Evolutionary conservation across 2,797 vertebrate species (phyloP), one percentile per base, ranked within the genome.

Genomic region (Danio jaintianensis): DNA sequence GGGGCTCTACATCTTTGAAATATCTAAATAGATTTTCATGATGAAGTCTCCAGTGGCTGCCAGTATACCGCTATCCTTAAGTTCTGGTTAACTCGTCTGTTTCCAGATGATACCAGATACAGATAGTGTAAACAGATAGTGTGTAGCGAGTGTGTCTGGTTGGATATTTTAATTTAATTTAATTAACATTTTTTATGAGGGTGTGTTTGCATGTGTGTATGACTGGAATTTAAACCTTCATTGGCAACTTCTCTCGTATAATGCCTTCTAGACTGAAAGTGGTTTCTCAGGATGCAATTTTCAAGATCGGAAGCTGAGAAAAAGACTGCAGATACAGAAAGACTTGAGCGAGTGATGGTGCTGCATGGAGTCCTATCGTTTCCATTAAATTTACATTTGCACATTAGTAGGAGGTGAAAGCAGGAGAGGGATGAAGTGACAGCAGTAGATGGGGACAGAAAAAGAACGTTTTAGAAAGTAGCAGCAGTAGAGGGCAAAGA

Each of bases 61-160:
- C 62, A 47, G 50, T 38, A 42, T 20, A 53, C 47, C 59, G 16
- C 59, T 75, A 20, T 18, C 11, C 16, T 18, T 48, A 20, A 22
- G 18, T 53, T 45, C 36, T 75, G 73, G 16, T 18, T 70, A 16
- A 15, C 13, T n/a, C 9, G 12, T 56, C n/a, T 63, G 12, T 64
- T 75, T 75, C 12, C 62, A 43, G 53, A 59, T 3, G 36, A 38
- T 67, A 56, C 64, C 29, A 38, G 64, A 58, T 56, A 13, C 22
- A 40, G 48, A 38, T 52, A 20, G 36, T 59, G 43, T 47, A n/a
- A n/a, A 13, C 22, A 40, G 48, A 38, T 52, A 20, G 36, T 59
- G 43, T 47, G 20, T 40, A 13, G n/a, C 3, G 29, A 29, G 29
- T 75, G 62, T 47, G 42, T 13, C 74, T 45, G 38, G n/a, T 55